Base-by-base conservation (phyloP, 2,888 invertebrate species). In the Drosophila ezoana region DNA sequence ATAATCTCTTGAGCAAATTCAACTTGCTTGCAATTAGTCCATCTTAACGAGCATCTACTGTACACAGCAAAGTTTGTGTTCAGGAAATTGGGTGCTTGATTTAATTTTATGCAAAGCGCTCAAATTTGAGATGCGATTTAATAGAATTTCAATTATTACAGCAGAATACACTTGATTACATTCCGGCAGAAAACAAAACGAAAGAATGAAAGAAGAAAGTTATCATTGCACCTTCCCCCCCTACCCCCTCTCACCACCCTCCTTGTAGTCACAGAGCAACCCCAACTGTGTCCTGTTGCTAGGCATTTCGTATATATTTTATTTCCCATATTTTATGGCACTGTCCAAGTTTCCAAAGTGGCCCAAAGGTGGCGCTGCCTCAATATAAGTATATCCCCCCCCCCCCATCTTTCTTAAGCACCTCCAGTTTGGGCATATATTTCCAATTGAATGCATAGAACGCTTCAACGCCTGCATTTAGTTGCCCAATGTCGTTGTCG, bases 391-490 rank as follows among this genome's bases (percentile, higher is more conserved):
- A 5, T 23, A 23, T 23, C 5, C 23, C 5, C 23, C 23, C 5
- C 23, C 28, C 28, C 8, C 0, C 28, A 2, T 8, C 8, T 23
- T 4, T 37, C 13, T 5, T 3, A 4, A 33, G 52, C 6, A 14
- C 23, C 47, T 28, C 33, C 58, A 67, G 16, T 47, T 57, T 52
- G 6, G 49, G 41, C 23, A 49, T 47, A 28, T 56, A 62, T 77
- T 77, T 77, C 76, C 76, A 74, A 78, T 71, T 77, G 71, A 78
- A 74, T 68, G 78, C 71, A 64, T 74, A 49, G 35, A 77, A 62
- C 71, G 75, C 79, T 78, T 74, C 71, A 74, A 74, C 75, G 75
- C 77, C 67, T 67, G 52, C 61, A 64, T 68, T 51, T 38, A 18
- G 41, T 47, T 52, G 49, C 35, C 28, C 40, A 45, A 51, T 61